A percentile compares a stretch with the other conserved stretches of the same genome.
Conservation (phyloP, 1,140 invertebrate genomes). For the Copidosoma floridanum region DNA sequence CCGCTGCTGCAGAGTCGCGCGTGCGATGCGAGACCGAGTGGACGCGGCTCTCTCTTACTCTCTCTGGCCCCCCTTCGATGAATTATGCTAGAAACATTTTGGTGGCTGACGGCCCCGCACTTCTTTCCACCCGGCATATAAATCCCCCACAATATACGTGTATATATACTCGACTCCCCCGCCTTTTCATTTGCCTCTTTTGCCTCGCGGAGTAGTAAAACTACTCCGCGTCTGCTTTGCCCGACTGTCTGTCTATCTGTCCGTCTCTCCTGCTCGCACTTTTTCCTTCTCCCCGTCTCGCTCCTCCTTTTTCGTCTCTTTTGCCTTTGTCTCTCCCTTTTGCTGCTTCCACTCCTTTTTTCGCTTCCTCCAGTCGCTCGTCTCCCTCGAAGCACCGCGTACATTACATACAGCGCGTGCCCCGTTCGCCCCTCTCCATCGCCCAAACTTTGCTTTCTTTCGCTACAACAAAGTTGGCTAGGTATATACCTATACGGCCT, state of each 20-base stretch:
- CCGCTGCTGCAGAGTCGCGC: conserved; percentile 29
- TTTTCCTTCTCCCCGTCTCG: conserved; percentile 16
- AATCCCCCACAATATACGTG: conserved; percentile 24
- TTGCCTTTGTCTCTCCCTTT: conserved; percentile 1
- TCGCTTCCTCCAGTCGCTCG: background rate
- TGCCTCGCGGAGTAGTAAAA: background rate
- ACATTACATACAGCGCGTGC: no score
- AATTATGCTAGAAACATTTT: conserved; percentile 42
- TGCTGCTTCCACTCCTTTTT: conserved; percentile 8
- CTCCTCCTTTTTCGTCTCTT: conserved; percentile 9
- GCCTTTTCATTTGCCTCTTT: conserved; percentile 8
- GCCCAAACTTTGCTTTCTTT: conserved; percentile 16
- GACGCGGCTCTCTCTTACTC: conserved; percentile 28
- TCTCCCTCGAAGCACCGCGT: background rate
- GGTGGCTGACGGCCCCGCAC: conserved; percentile 28
- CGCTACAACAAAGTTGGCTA: no score
- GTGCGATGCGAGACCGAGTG: conserved; percentile 42
- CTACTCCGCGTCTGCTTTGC: background rate
- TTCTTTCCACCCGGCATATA: conserved; percentile 27
- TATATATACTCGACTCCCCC: conserved; percentile 21
- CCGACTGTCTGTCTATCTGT: background rate
- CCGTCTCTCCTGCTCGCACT: conserved; percentile 3
- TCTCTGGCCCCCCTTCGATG: conserved; percentile 38
- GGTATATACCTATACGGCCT: background rate
- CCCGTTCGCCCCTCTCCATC: no score